These are phyloP conservation scores for Geotrupes spiniger DNA, from an alignment of 2,888 invertebrate species.

Conservation along the genomic window DNA sequence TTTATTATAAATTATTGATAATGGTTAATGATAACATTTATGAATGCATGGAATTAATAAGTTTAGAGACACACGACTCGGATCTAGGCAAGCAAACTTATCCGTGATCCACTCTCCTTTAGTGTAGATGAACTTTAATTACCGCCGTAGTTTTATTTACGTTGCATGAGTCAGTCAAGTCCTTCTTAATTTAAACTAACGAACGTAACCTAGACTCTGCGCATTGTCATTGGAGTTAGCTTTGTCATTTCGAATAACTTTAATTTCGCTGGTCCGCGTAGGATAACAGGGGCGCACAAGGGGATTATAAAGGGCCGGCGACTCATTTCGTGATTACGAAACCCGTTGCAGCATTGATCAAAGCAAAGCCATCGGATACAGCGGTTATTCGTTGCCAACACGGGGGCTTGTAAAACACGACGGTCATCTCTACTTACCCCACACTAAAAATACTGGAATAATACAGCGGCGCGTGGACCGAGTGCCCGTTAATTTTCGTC, in stretches of 20 bases:
- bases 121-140: no score
- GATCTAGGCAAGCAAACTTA: no score
- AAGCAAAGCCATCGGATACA: slow-evolving; percentile 19
- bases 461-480: neutral
- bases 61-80: no score
- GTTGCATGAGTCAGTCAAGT: no score
- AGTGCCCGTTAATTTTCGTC: no score
- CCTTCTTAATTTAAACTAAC: no score
- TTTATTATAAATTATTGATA: no score
- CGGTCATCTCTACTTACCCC: neutral
- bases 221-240: neutral
- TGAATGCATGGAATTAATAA: no score
- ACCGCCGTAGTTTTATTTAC: no score
- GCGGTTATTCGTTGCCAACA: slow-evolving; percentile 9
- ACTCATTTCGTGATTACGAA: slow-evolving; percentile 5
- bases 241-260: slow-evolving; percentile 20
- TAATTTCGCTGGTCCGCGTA: slow-evolving; percentile 18
- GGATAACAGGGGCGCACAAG: slow-evolving; percentile 4
- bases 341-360: slow-evolving; percentile 17
- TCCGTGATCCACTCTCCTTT: no score
- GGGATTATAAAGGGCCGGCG: slow-evolving; percentile 11
- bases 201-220: neutral
- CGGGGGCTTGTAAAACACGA: slow-evolving; percentile 1
- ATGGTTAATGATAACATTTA: no score
- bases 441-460: slow-evolving; percentile 2